phyloP scores from a whole-genome alignment of 2,888 invertebrate species.

The Cephus nigrinus region DNA sequence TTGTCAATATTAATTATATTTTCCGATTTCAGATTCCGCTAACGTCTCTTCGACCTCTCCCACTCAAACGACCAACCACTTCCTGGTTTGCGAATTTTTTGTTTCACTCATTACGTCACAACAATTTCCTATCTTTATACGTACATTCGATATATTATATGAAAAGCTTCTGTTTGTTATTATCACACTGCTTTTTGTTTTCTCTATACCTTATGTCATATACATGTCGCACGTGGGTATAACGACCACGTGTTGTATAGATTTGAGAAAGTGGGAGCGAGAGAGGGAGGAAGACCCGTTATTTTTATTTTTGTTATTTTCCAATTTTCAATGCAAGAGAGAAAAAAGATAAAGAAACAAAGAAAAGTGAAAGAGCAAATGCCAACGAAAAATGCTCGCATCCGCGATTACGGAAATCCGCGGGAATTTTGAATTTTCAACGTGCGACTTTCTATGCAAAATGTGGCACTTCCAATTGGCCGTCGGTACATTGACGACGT shows the following conservation, averaged over 20 bases:
- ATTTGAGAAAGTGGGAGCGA: background rate
- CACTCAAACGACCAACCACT: constrained; percentile 37
- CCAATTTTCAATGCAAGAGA: background rate
- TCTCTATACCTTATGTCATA: background rate
- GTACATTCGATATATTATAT: constrained; percentile 26
- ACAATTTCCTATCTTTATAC: constrained; percentile 18
- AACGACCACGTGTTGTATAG: background rate
- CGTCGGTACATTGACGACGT: constrained; percentile 5
- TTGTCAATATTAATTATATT: constrained; percentile 42
- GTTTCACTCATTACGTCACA: constrained; percentile 16
- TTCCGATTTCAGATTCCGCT: constrained; percentile 57
- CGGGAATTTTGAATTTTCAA: background rate
- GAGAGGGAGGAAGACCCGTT: background rate
- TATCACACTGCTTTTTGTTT: constrained; percentile 33
- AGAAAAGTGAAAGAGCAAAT: background rate
- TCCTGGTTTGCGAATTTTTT: constrained; percentile 20
- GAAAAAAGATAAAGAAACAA: background rate
- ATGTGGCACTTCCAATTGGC: background rate
- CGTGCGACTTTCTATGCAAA: background rate
- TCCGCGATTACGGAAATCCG: background rate
- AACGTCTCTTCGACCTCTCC: constrained; percentile 43
- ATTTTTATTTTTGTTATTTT: background rate
- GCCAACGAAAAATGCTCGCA: background rate
- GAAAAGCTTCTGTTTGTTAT: background rate
- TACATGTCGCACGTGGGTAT: background rate